A percentile compares a stretch with the other conserved stretches of the same genome.
Evolutionary conservation across 2,888 invertebrate genomes (phyloP).

Genomic region (Nomada ferruginata): DNA sequence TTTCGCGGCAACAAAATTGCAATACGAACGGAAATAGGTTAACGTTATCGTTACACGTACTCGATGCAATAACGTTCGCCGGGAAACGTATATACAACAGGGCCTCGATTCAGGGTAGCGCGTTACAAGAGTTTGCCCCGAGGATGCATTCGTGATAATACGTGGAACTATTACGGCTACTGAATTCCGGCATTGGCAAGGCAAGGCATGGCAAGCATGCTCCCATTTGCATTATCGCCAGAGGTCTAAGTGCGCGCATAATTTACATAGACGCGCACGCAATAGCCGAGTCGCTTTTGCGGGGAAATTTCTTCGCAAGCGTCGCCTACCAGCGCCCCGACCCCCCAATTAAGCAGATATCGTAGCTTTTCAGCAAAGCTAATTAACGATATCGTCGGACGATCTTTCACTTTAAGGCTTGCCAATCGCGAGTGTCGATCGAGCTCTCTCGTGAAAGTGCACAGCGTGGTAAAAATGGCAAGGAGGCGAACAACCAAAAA

Average conservation of each 20-base stretch:
- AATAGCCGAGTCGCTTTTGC: conserved; percentile 29
- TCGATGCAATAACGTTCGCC: conserved; percentile 3
- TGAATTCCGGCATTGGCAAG: conserved; percentile 72
- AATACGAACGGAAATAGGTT: conserved; percentile 24
- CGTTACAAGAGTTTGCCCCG: conserved; percentile 11
- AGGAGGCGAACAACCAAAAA: not conserved
- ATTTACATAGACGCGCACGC: conserved; percentile 69
- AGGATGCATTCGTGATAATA: conserved; percentile 63
- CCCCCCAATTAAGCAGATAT: conserved; percentile 63
- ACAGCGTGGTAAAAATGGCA: not conserved
- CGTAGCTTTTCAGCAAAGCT: conserved; percentile 39
- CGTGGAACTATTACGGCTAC: conserved; percentile 65
- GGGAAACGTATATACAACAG: conserved; percentile 31
- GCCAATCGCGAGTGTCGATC: conserved; percentile 46
- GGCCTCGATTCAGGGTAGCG: conserved; percentile 14
- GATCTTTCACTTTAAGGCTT: conserved; percentile 18
- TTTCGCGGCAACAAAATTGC: conserved; percentile 4
- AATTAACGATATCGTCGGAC: conserved; percentile 62
- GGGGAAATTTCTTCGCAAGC: conserved; percentile 21
- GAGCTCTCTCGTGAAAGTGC: conserved; percentile 4
- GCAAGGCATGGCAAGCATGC: conserved; percentile 63
- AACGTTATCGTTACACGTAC: conserved; percentile 17
- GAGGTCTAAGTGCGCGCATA: conserved; percentile 80
- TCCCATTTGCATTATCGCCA: conserved; percentile 77
- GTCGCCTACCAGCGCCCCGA: conserved; percentile 1